Evolutionary conservation across 2,113 vertebrate species (phyloP), one percentile per base, ranked within the genome.

Genomic region (Malaclemys terrapin): DNA sequence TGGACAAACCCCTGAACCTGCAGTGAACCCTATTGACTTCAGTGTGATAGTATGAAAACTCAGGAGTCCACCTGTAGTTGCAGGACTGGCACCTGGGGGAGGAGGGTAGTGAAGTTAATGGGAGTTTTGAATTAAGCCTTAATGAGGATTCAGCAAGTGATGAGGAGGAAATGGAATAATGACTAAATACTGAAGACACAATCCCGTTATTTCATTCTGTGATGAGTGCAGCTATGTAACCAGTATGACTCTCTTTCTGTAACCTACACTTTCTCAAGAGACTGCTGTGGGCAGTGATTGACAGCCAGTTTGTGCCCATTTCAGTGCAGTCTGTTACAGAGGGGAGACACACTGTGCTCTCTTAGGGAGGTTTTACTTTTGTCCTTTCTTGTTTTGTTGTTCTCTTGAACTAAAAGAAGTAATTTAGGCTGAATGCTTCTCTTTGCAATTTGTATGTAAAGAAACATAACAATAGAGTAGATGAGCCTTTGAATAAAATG

Each of bases 1-100:
- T 0, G 2, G 65, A 49, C 54, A 87, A 82, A 79, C 76, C 53
- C 69, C 79, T 1, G 0, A 38, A 11, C 5, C 10, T 3, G 0
- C 0, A 14, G 78, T 24, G 50, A 82, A 80, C 11, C 5, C 25
- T 47, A 2, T 3, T 0, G 1, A 14, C 8, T 50, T 0, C 59
- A 35, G 59, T 35, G 29, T 65, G 14, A 2, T 10, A 22, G 13
- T 13, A 79, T 88, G 69, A 62, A 92, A 75, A 88, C 0, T 0
- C 13, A 0, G 0, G 11, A 17, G 20, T 92, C 52, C 49, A 4
- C 35, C 57, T 45, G 31, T 45, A 47, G 62, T 59, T 29, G 62
- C 38, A 78, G 84, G 89, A 87, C 25, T 19, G 49, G 75, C 52
- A 80, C 80, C 80, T 42, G 42, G 42, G 42, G 42, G 42, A 42